phyloP scores from a whole-genome alignment of 1,140 invertebrate genomes.

The Aphaenogaster floridana region DNA sequence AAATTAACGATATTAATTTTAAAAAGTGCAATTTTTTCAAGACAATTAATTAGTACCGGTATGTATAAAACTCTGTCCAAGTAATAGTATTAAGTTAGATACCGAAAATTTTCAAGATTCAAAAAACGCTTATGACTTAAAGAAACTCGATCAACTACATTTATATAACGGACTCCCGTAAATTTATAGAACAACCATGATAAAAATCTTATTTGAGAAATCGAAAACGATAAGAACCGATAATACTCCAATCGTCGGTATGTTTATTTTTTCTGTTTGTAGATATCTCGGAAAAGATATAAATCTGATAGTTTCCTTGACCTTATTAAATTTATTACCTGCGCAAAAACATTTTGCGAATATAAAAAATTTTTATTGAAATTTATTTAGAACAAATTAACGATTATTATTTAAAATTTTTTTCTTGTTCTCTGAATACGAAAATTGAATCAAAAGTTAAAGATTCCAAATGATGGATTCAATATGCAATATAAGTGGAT shows the following conservation, averaged over 20 bases:
- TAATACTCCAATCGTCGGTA: not conserved
- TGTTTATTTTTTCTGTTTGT: not conserved
- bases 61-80: not conserved
- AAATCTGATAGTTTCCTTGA: not conserved
- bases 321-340: not conserved
- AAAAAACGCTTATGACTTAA: not conserved
- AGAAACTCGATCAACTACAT: not conserved
- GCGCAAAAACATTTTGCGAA: constrained; percentile 3
- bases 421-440: not conserved
- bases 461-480: not conserved
- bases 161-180: not conserved
- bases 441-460: not conserved
- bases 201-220: constrained; percentile 20
- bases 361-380: not conserved
- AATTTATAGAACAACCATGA: constrained; percentile 19
- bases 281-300: constrained; percentile 5
- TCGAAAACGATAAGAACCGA: not conserved
- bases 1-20: too few species aligned
- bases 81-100: not conserved
- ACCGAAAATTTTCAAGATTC: not conserved
- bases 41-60: not conserved
- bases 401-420: not conserved
- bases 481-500: not conserved
- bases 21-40: too few species aligned
- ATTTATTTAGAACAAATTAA: not conserved